These are phyloP conservation scores for Cryptoprocta ferox DNA, from an alignment of 2,797 vertebrate species.

Conservation along the genomic window DNA sequence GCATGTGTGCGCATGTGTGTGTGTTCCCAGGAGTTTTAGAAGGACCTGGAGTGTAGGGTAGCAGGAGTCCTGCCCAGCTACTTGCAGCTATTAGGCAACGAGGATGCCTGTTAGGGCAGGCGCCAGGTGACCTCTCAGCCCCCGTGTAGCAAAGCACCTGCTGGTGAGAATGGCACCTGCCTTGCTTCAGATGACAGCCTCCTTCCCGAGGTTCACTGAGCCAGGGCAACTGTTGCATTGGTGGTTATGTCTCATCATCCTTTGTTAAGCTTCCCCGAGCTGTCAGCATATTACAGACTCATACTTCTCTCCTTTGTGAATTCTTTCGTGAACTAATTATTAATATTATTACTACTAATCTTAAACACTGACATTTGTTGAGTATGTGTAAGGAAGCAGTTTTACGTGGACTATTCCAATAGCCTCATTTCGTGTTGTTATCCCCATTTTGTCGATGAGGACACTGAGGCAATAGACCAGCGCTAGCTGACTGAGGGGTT, in stretches of 20 bases:
- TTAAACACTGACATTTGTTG: background rate
- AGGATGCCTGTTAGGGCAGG: background rate
- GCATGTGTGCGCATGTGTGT: background rate
- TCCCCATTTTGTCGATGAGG: background rate
- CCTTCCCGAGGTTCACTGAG: fast-evolving
- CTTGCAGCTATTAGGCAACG: background rate
- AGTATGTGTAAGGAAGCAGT: background rate
- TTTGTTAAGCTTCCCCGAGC: background rate
- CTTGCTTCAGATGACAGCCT: background rate
- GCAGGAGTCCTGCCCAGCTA: no score
- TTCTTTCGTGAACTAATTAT: background rate
- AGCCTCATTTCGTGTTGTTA: background rate
- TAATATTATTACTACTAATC: background rate
- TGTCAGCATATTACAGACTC: background rate
- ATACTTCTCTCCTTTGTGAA: background rate
- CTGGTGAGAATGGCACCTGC: background rate
- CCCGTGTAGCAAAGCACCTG: fast-evolving
- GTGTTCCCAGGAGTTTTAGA: background rate
- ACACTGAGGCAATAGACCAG: background rate
- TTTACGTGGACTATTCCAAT: background rate
- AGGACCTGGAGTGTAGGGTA: background rate
- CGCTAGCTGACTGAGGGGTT: background rate
- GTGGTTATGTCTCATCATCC: background rate
- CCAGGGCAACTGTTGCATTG: background rate
- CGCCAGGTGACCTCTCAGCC: background rate